Conservation (phyloP, 2,113 vertebrate species). For the Peromyscus polionotus region DNA sequence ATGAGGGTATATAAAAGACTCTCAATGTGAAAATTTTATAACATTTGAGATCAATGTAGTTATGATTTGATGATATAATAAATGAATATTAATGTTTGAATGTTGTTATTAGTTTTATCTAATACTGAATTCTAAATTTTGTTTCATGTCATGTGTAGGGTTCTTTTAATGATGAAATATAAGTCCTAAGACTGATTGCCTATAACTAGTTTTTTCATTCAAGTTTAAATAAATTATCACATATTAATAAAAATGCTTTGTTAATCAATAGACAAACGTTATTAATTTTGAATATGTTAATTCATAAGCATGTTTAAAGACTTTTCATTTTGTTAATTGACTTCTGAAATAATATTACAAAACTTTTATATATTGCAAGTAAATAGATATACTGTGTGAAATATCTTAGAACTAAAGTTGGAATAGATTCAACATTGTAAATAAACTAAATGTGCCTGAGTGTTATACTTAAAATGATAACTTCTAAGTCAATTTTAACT, state of each 20-base stretch:
- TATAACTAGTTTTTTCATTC: not conserved
- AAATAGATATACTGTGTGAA: not conserved
- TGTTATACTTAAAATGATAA: not conserved
- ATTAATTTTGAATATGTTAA: not conserved
- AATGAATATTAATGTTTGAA: not conserved
- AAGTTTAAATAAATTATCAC: not conserved
- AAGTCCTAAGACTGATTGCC: not conserved
- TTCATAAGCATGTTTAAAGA: not conserved
- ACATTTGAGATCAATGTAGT: not conserved
- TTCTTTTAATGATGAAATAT: not conserved
- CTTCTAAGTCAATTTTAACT: not conserved
- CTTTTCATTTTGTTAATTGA: not conserved
- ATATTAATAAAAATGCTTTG: not conserved
- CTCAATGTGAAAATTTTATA: not conserved
- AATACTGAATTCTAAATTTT: constrained; percentile 15
- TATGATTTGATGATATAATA: not conserved
- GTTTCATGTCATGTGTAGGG: not conserved
- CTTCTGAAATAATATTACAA: not conserved
- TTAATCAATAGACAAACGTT: not conserved
- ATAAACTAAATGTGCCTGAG: not conserved
- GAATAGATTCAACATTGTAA: not conserved
- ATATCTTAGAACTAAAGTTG: not conserved
- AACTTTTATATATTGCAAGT: not conserved
- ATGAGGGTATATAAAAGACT: not conserved
- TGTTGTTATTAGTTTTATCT: not conserved